These are phyloP conservation scores for Ericerus pela DNA, from an alignment of 1,140 invertebrate genomes.

Conservation along the genomic window DNA sequence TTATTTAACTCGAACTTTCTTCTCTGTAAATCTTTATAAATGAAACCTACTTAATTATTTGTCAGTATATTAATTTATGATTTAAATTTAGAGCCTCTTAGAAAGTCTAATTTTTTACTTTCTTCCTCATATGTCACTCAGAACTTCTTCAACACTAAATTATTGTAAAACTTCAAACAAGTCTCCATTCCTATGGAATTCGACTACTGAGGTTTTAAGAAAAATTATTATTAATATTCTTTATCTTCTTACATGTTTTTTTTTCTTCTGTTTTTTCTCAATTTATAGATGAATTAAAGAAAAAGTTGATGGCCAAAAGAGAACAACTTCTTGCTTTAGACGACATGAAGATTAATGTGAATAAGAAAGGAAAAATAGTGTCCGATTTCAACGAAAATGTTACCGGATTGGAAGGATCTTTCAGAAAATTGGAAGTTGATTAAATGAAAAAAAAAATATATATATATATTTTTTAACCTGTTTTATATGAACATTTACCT, in stretches of 20 bases:
- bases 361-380: constrained; percentile 24
- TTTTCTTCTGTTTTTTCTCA: constrained; percentile 1
- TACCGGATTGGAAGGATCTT: constrained; percentile 25
- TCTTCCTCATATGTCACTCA: too few species aligned
- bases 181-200: background rate
- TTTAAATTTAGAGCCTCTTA: too few species aligned
- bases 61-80: too few species aligned
- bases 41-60: too few species aligned
- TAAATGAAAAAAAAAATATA: too few species aligned
- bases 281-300: constrained; percentile 30
- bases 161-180: too few species aligned
- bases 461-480: too few species aligned
- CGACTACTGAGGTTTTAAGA: background rate
- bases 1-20: too few species aligned
- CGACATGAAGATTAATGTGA: constrained; percentile 30
- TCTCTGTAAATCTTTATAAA: too few species aligned
- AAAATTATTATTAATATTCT: background rate
- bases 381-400: constrained; percentile 25
- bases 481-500: too few species aligned
- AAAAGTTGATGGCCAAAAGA: constrained; percentile 26
- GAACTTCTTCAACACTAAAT: too few species aligned
- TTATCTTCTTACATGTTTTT: background rate
- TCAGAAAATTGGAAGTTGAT: constrained; percentile 28
- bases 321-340: constrained; percentile 29
- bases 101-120: too few species aligned